Base-by-base conservation (phyloP, 2,797 vertebrate genomes). In the Vespertilio murinus region DNA sequence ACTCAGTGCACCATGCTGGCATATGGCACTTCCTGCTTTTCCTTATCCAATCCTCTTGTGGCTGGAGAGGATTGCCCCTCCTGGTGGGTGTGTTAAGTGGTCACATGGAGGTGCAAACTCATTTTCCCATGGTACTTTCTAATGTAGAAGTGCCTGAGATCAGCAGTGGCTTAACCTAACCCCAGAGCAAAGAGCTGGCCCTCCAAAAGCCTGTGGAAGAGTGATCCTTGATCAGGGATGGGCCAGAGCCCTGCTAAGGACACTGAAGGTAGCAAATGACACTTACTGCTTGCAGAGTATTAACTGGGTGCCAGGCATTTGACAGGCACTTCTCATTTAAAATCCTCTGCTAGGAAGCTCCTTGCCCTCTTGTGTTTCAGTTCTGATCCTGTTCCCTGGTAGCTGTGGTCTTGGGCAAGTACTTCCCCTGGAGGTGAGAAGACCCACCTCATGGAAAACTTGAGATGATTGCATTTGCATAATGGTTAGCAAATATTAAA, bases 401-500 rank as follows among this genome's bases (percentile, higher is more conserved):
- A 59, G 61, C 71, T 81, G 14, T 64, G 35, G 65, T 49, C 67
- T 84, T 81, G n/a, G 54, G 17, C 30, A n/a, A 18, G 40, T 47
- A 18, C 28, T 95, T 87, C 35, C 33, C 69, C 40, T 86, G 14
- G 45, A 87, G 42, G 17, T 80, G 17, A 56, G 47, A 93, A 94
- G 65, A 95, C 65, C 23, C 33, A 71, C 33, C 18, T 59, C 9
- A 1, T 18, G 45, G 78, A 92, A 56, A 84, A 54, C 47, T 2
- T 30, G 40, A 38, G 65, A 30, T 73, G 30, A 54, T 42, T 69
- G 14, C 16, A 69, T 73, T 80, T 88, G 69, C 11, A 42, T 35
- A 47, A 18, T 69, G 64, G 77, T 67, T 67, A 92, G 28, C 10
- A 14, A 71, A 74, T 17, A 35, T 13, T 42, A n/a, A 65, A 16